Evolutionary conservation across 2,888 invertebrate genomes (phyloP).

Genomic region (Sussaba pulchella): DNA sequence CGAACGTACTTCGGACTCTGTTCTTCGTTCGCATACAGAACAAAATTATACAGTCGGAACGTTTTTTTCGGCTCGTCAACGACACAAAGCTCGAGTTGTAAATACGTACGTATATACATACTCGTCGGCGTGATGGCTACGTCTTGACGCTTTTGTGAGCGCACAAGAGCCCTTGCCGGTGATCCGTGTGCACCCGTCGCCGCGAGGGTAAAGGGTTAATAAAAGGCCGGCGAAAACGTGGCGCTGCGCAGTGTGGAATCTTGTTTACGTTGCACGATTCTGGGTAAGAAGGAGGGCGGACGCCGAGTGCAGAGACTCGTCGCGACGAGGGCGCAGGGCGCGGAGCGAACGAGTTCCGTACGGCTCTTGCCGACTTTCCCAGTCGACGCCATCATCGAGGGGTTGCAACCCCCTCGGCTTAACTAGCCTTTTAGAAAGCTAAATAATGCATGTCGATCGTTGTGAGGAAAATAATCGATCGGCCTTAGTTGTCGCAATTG

Average conservation of each 20-base stretch:
- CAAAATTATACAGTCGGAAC: neutral
- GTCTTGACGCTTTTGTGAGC: slow-evolving; percentile 47
- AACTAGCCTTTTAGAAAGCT: slow-evolving; percentile 49
- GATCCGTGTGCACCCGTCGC: slow-evolving; percentile 27
- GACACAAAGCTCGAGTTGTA: slow-evolving; percentile 1
- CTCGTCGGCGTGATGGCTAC: neutral
- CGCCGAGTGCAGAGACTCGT: slow-evolving; percentile 3
- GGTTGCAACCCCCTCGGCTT: slow-evolving; percentile 29
- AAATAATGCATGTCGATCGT: slow-evolving; percentile 46
- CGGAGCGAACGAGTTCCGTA: neutral
- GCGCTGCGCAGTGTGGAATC: slow-evolving; percentile 38
- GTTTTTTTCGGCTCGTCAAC: neutral
- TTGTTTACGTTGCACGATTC: slow-evolving; percentile 57
- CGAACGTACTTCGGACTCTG: neutral
- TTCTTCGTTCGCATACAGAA: neutral
- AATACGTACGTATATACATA: neutral
- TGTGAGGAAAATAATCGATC: slow-evolving; percentile 26
- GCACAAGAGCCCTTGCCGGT: slow-evolving; percentile 35
- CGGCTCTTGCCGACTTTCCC: slow-evolving; percentile 21
- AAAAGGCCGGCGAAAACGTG: slow-evolving; percentile 56
- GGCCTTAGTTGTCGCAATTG: no score
- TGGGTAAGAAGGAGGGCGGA: neutral
- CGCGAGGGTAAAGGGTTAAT: slow-evolving; percentile 60
- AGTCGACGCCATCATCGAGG: slow-evolving; percentile 41
- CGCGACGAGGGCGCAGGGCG: neutral